A percentile compares a stretch with the other conserved stretches of the same genome.
These are phyloP conservation scores for Lophius piscatorius DNA, from an alignment of 2,113 vertebrate species.

Conservation along the genomic window DNA sequence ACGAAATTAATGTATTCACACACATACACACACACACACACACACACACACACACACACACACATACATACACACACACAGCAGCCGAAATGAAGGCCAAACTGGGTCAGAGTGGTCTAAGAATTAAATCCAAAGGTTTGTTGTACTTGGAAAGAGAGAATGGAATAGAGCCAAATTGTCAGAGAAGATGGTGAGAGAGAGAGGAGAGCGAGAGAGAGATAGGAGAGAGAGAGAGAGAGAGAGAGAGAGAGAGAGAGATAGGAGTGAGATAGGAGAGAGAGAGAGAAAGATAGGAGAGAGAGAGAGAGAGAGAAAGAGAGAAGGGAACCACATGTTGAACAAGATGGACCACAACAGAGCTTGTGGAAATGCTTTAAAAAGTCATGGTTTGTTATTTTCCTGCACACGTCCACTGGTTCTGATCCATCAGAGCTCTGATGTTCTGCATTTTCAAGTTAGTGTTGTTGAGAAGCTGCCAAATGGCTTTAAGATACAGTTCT, in stretches of 20 bases:
- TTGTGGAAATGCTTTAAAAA: constrained; percentile 45
- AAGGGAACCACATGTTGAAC: constrained; percentile 66
- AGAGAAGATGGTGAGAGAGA: neutral
- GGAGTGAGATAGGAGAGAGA: neutral
- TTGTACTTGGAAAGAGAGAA: constrained; percentile 55
- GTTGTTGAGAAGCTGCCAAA: constrained; percentile 7
- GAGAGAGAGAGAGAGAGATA: neutral
- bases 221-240: constrained; percentile 2
- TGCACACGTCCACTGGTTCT: constrained; percentile 25
- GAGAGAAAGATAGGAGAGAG: constrained; percentile 8
- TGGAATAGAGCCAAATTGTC: constrained; percentile 21
- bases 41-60: too few species aligned
- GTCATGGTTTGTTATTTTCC: constrained; percentile 41
- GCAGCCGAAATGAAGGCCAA: constrained; percentile 21
- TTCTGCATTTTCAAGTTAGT: constrained; percentile 25
- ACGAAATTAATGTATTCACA: too few species aligned
- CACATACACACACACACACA: too few species aligned
- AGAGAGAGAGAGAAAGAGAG: constrained; percentile 11
- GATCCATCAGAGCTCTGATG: constrained; percentile 19
- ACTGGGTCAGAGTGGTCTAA: constrained; percentile 21
- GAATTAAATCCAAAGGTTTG: constrained; percentile 44
- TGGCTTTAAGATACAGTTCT: constrained; percentile 22
- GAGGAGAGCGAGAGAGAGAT: neutral
- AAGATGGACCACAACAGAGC: constrained; percentile 44
- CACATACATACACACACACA: neutral